A percentile compares a stretch with the other conserved stretches of the same genome.
These are phyloP conservation scores for Cyphomyrus plagiostoma DNA, from an alignment of 2,113 vertebrate species.

Conservation along the genomic window DNA sequence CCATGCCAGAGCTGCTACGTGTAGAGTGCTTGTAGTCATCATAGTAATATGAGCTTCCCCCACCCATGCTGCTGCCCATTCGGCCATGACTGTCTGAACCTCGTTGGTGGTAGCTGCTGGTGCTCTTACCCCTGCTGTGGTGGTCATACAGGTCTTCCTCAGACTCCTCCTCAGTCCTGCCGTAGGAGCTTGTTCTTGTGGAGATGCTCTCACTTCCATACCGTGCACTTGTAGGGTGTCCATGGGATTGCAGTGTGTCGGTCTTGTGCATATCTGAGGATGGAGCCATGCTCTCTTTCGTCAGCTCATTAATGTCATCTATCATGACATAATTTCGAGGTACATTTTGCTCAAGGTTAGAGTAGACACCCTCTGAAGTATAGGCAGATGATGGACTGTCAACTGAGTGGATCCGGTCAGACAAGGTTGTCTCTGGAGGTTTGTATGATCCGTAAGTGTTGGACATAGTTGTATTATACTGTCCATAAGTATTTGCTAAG, in stretches of 20 bases:
- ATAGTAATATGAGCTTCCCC: slow-evolving; percentile 72
- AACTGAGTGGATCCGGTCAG: slow-evolving; percentile 54
- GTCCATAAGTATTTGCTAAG: slow-evolving; percentile 18
- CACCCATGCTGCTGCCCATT: slow-evolving; percentile 52
- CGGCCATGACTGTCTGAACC: slow-evolving; percentile 75
- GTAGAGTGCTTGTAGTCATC: slow-evolving; percentile 72
- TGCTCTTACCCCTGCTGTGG: slow-evolving; percentile 68
- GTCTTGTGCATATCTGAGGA: slow-evolving; percentile 59
- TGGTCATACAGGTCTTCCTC: slow-evolving; percentile 72
- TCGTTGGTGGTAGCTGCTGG: slow-evolving; percentile 59
- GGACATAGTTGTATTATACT: slow-evolving; percentile 28
- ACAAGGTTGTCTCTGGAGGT: slow-evolving; percentile 61
- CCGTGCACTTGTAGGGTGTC: slow-evolving; percentile 57
- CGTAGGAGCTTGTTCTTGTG: slow-evolving; percentile 67
- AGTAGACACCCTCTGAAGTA: slow-evolving; percentile 78
- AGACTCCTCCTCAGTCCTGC: slow-evolving; percentile 69
- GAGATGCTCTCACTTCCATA: slow-evolving; percentile 68
- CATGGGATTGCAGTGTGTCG: slow-evolving; percentile 47
- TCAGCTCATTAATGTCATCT: slow-evolving; percentile 94
- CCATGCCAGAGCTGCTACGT: slow-evolving; percentile 57
- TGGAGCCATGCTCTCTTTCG: slow-evolving; percentile 75
- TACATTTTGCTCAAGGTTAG: slow-evolving; percentile 90
- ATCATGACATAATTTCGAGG: slow-evolving; percentile 98
- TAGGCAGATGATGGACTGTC: slow-evolving; percentile 75
- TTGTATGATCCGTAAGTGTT: slow-evolving; percentile 63